Conservation (phyloP, 37 sponge, comb jelly and placozoan genomes). For the Ianthella basta region DNA sequence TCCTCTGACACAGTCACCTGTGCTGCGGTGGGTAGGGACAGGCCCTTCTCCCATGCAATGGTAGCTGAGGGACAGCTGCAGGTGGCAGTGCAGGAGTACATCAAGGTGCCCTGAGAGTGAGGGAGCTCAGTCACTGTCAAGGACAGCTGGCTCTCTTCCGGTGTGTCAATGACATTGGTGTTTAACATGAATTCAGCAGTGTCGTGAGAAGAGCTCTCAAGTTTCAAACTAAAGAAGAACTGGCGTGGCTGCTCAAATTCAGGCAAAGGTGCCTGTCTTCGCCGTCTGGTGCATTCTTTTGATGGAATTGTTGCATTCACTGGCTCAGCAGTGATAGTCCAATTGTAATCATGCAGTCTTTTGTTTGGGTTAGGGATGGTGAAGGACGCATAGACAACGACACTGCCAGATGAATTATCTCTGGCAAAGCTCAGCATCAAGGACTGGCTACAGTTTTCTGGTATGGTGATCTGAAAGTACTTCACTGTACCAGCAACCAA, state of each 20-base stretch:
- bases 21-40: background rate
- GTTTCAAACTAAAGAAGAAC: too few species aligned
- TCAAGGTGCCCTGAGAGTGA: background rate
- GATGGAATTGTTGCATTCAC: background rate
- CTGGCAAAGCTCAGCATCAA: too few species aligned
- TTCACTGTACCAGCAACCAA: background rate
- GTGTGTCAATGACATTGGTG: background rate
- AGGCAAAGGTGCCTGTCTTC: too few species aligned
- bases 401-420: background rate
- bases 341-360: constrained; percentile 11
- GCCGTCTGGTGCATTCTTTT: background rate
- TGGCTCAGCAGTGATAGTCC: background rate
- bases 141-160: background rate
- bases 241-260: too few species aligned
- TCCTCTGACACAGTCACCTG: background rate
- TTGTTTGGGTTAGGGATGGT: background rate
- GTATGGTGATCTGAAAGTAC: background rate
- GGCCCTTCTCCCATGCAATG: background rate
- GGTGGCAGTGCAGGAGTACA: constrained; percentile 7
- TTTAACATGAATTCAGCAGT: background rate
- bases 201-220: too few species aligned
- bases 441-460: too few species aligned
- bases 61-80: constrained; percentile 8
- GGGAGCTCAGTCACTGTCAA: background rate
- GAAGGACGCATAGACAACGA: constrained; percentile 15